Evolutionary conservation across 2,113 vertebrate species (phyloP).

Genomic region (Rallus limicola): DNA sequence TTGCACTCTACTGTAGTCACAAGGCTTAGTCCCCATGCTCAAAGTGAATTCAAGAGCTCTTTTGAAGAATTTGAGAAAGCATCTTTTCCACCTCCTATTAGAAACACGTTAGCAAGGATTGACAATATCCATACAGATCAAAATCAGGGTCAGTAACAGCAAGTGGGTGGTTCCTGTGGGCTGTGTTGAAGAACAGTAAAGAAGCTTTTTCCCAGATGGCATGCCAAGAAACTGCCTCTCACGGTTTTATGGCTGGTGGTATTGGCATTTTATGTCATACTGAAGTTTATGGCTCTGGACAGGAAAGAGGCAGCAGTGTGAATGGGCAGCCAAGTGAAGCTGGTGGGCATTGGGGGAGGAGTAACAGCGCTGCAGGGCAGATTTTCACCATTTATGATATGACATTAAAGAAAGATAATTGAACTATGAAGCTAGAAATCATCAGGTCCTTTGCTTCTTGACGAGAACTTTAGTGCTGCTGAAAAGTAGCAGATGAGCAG

Average conservation of each 20-base stretch:
- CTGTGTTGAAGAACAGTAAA: constrained; percentile 1
- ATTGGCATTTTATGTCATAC: neutral
- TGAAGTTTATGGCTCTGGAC: neutral
- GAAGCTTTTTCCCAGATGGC: constrained; percentile 1
- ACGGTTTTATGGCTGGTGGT: neutral
- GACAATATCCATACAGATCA: neutral
- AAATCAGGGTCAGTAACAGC: constrained; percentile 20
- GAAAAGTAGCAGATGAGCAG: neutral
- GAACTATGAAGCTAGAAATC: neutral
- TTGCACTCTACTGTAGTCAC: neutral
- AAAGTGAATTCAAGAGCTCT: neutral
- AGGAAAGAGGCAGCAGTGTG: neutral
- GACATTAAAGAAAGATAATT: constrained; percentile 14
- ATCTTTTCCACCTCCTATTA: neutral
- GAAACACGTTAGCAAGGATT: neutral
- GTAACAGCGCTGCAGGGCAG: neutral
- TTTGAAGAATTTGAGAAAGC: neutral
- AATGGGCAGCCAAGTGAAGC: neutral
- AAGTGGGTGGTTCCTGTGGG: constrained; percentile 15
- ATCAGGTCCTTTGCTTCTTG: neutral
- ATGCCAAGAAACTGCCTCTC: neutral
- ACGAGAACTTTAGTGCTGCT: neutral
- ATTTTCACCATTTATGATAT: neutral
- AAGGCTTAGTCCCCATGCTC: neutral
- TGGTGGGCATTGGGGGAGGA: neutral